Base-by-base conservation (phyloP, 2,113 vertebrate species). In the Prunella himalayana region DNA sequence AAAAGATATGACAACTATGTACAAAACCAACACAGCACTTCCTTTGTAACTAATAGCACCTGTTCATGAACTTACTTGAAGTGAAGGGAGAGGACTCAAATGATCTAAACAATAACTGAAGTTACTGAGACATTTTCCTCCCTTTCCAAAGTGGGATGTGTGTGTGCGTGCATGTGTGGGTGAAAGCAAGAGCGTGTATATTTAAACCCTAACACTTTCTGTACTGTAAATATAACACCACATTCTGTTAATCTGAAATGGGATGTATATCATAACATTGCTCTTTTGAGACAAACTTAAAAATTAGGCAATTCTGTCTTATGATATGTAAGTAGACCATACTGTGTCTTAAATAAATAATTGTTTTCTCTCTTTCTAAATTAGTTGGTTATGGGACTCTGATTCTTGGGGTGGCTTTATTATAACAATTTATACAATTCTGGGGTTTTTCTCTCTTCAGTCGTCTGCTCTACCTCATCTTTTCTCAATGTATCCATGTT, bases 291-390 rank as follows among this genome's bases (percentile, higher is more conserved):
- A 97, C 95, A 94, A 97, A 97, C 86, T 92, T 96, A 80, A 97
- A 96, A 94, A 93, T 95, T 97, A 97, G 97, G 97, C 97, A 97
- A 92, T 96, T 97, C 90, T 97, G 96, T 97, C 97, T 95, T 97
- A 96, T 96, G 91, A 97, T 97, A 96, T 97, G 97, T 97, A 97
- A 97, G 97, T 97, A 97, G 96, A 97, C 97, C 97, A 97, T 97
- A 97, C 96, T 97, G 96, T 97, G 97, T 97, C 97, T 97, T 97
- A 97, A 97, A 97, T 97, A 97, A 97, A 97, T 97, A 96, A 81
- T 94, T 97, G 95, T 97, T 97, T 97, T 97, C 95, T 97, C 94
- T 97, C 94, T 96, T 97, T 97, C 92, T 97, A 96, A 96, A 96
- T 94, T 94, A 96, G 93, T 90, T 97, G 97, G 80, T 97, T 96